Evolutionary conservation across 1,140 invertebrate genomes (phyloP).

Genomic region (Drosophila ogumai): DNA sequence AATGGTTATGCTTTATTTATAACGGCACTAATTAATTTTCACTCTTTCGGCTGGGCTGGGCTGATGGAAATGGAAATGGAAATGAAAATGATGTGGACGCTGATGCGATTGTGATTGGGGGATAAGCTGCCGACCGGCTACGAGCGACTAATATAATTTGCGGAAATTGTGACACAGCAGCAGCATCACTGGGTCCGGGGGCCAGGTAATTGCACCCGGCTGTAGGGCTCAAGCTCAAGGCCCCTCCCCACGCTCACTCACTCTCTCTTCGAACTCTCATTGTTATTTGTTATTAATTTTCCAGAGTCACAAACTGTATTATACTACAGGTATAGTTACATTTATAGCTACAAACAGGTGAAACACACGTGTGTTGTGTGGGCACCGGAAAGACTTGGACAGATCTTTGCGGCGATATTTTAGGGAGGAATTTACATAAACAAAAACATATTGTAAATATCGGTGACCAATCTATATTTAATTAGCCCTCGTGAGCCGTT

Average conservation of each 20-base stretch:
- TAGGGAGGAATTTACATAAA: conserved; percentile 35
- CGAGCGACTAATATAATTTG: conserved; percentile 72
- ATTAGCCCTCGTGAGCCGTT: conserved; percentile 21
- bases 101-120: conserved; percentile 66
- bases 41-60: conserved; percentile 46
- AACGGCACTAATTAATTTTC: conserved; percentile 77
- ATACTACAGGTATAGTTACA: neutral
- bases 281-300: conserved; percentile 51
- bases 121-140: conserved; percentile 35
- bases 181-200: conserved; percentile 23
- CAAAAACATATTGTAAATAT: conserved; percentile 25
- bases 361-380: conserved; percentile 15
- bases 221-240: conserved; percentile 47
- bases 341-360: neutral
- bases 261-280: conserved; percentile 5
- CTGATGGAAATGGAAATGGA: conserved; percentile 12
- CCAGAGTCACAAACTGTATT: conserved; percentile 25
- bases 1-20: conserved; percentile 80
- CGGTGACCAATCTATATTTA: conserved; percentile 31
- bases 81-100: conserved; percentile 67
- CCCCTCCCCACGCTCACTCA: conserved; percentile 1
- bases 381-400: conserved; percentile 34
- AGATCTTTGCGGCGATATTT: conserved; percentile 22
- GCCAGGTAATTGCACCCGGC: conserved; percentile 52
- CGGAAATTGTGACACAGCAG: conserved; percentile 74